Evolutionary conservation across 1,140 invertebrate species (phyloP), one percentile per base, ranked within the genome.

Genomic region (Neuroterus valhalla): DNA sequence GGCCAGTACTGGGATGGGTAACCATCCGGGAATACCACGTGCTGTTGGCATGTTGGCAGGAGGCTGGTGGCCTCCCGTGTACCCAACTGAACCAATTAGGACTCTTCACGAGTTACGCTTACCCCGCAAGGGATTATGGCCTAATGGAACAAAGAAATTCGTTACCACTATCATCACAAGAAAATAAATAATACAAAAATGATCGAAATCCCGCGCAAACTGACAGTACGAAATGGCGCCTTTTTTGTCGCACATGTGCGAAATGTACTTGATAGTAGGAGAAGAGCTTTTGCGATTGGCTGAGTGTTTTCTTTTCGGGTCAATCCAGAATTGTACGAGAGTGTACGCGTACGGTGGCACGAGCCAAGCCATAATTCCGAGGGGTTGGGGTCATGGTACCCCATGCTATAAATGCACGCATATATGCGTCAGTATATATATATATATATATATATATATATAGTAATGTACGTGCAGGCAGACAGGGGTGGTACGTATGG

Each of bases 401-500:
- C 72, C 55, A 62, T 31, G 72, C 70, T 79, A 5, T 55, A 15
- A 31, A 14, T n/a, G 55, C 44, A 5, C 15, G 3, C 45, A 45
- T 21, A 66, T 45, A 43, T 38, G 46, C 44, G 45, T 38, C 6
- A 38, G 31, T 38, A 38, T 67, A 45, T 31, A 26, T 42, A 21
- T 48, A 23, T 46, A 48, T 68, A 68, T 66, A 66, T 14, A 26
- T 43, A 66, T 66, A 15, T 70, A 71, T 71, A 77, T 71, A 67
- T 77, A 77, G 74, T 62, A 76, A 79, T 73, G 75, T 42, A 68
- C 62, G 74, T 46, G 75, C 71, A 80, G 74, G 82, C 62, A 72
- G 43, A 76, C 71, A 80, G 74, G 82, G 82, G 82, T 83, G 82
- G 78, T 73, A 76, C 74, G 80, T 80, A 81, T 82, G 81, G 79